Base-by-base conservation (phyloP, 2,113 vertebrate species). In the Scytalopus superciliaris region DNA sequence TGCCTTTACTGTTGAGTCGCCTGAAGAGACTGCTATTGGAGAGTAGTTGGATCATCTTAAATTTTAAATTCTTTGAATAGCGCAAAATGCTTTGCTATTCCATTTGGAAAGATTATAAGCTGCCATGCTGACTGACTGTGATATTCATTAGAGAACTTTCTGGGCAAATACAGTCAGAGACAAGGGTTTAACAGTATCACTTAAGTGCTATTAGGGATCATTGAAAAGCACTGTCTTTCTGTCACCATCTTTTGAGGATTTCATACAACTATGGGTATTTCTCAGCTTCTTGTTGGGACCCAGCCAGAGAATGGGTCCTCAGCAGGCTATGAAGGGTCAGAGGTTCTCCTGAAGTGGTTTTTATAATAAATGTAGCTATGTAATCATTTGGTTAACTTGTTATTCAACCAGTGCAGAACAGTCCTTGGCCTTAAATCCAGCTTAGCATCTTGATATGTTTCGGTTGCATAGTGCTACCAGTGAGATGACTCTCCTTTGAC, bases 341-440 rank as follows among this genome's bases (percentile, higher is more conserved):
- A 93, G 42, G 42, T 69, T 91, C 45, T 89, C n/a, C 74, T 80
- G 42, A 69, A 69, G n/a, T 55, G 24, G 2, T 72, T 75, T 82
- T 89, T 90, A 49, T 53, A 66, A 72, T 82, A 87, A 82, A 83
- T 64, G 47, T 68, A 67, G 47, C 83, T 42, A 7, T 84, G 39
- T 67, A 56, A 84, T 96, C 7, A 59, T 86, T 89, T 89, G 39
- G 64, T 80, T 93, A 90, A 90, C 84, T 94, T 93, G 62, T 90
- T 95, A 87, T 91, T 95, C 87, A 93, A 57, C 70, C 74, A 91
- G 44, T 56, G 35, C 84, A 90, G 81, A 93, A 63, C 55, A 73
- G 67, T 89, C 53, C 87, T 79, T 87, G 89, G 95, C 93, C 84
- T 95, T 95, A 94, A 96, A 97, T 94, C 87, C 95, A 96, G 72